These are phyloP conservation scores for Parascotia fuliginaria DNA, from an alignment of 2,888 invertebrate species.

Conservation along the genomic window DNA sequence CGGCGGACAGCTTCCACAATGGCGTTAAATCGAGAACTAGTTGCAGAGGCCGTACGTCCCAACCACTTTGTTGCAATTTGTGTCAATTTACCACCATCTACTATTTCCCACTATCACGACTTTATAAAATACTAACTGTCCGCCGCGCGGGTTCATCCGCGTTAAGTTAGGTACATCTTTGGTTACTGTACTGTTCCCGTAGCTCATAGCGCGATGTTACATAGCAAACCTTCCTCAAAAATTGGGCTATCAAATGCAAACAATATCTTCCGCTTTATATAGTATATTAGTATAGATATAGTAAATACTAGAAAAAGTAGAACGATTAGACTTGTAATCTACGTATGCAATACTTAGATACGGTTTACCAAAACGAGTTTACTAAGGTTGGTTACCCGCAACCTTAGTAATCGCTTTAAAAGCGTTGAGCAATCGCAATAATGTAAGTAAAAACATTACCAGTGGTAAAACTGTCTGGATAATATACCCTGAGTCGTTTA, in stretches of 20 bases:
- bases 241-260: too few relatives aligned
- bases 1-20: slow-evolving; percentile 49
- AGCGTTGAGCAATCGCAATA: slow-evolving; percentile 7
- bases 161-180: too few relatives aligned
- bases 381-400: not conserved
- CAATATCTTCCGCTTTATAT: too few relatives aligned
- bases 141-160: too few relatives aligned
- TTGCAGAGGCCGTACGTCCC: slow-evolving; percentile 52
- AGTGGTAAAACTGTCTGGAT: not conserved
- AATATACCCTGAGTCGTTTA: too few relatives aligned
- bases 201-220: too few relatives aligned
- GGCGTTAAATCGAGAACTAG: slow-evolving; percentile 67
- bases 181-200: too few relatives aligned
- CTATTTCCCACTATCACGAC: slow-evolving; percentile 39
- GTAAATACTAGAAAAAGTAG: too few relatives aligned
- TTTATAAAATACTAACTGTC: too few relatives aligned
- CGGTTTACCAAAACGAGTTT: not conserved
- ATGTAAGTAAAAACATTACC: slow-evolving; percentile 1
- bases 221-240: too few relatives aligned
- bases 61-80: slow-evolving; percentile 72
- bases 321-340: too few relatives aligned
- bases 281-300: too few relatives aligned
- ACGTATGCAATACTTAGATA: not conserved
- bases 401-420: not conserved
- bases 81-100: slow-evolving; percentile 58